Evolutionary conservation across 1,140 invertebrate species (phyloP), one percentile per base, ranked within the genome.

Genomic region (Epicauta chinensis): DNA sequence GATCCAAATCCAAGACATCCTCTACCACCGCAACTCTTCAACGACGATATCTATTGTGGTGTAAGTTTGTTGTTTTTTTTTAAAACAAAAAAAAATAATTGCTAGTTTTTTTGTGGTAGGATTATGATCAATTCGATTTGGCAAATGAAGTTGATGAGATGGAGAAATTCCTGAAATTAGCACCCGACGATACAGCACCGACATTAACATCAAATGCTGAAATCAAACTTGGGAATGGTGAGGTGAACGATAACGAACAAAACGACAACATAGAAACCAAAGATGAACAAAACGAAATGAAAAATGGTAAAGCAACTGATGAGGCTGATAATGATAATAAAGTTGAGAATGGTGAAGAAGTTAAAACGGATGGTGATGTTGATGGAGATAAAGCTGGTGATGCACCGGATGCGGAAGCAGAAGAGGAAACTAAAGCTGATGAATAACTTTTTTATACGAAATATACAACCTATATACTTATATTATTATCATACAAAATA

Each of bases 1-100:
- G 81, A 82, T 55, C 66, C 71, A 23, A 70, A 71, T 39, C 73
- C 73, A 14, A 60, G 72, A 23, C 71, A 74, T 58, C 72, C 76
- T 29, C 72, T 94, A 59, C 91, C 92, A 42, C 94, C 94, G 46
- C 94, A 97, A 74, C 79, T 97, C 58, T 97, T 96, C 68, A 91
- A 91, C 65, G 91, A 91, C 49, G 83, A 87, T 15, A 81, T 87
- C 52, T 97, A 96, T 68, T 94, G 91, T 69, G 93, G 93, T 62
- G 91, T 93, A 80, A 79, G 79, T 72, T 37, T 40, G 15, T 5
- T 30, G 29, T 30, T 4, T 30, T 5, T 30, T 30, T 30, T 30
- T 5, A 5, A 3, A 3, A 34, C 12, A 34, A 34, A 34, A 34
- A 34, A 1, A 34, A n/a, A 34, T 3, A n/a, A 2, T 34, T 34